A percentile compares a stretch with the other conserved stretches of the same genome.
These are phyloP conservation scores for Cochlearius cochlearius DNA, from an alignment of 2,113 vertebrate species.

Conservation along the genomic window DNA sequence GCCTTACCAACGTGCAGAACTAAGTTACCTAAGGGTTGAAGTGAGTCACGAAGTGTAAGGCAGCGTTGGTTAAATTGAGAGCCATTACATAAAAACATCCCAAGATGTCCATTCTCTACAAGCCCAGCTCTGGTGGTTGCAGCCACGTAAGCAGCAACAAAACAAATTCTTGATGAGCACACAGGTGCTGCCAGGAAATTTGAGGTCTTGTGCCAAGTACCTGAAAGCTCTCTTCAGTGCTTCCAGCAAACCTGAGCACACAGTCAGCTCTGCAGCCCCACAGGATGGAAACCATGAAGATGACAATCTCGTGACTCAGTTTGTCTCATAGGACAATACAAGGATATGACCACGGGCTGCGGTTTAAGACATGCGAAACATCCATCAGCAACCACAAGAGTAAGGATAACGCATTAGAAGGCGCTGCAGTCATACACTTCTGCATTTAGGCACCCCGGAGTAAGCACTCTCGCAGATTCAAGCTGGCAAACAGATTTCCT, in stretches of 20 bases:
- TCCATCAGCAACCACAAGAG: neutral
- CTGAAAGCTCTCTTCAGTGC: neutral
- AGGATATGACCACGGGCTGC: neutral
- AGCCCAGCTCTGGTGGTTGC: neutral
- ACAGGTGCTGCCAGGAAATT: neutral
- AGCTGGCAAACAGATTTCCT: neutral
- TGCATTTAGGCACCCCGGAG: neutral
- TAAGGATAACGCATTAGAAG: neutral
- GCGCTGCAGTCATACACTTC: accelerated
- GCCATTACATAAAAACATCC: neutral
- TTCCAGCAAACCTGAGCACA: neutral
- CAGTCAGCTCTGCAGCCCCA: neutral
- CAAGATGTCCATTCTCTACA: neutral
- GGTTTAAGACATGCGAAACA: neutral
- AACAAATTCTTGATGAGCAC: neutral
- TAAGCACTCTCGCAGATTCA: neutral
- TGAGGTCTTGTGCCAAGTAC: neutral
- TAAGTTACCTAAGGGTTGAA: neutral
- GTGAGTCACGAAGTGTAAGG: neutral
- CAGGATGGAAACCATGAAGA: neutral
- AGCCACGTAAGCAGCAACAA: neutral
- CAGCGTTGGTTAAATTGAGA: neutral
- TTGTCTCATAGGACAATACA: neutral
- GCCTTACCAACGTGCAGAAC: neutral
- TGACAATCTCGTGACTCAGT: neutral